Conservation (phyloP, 2,888 invertebrate genomes). For the Nasonovia ribisnigri region DNA sequence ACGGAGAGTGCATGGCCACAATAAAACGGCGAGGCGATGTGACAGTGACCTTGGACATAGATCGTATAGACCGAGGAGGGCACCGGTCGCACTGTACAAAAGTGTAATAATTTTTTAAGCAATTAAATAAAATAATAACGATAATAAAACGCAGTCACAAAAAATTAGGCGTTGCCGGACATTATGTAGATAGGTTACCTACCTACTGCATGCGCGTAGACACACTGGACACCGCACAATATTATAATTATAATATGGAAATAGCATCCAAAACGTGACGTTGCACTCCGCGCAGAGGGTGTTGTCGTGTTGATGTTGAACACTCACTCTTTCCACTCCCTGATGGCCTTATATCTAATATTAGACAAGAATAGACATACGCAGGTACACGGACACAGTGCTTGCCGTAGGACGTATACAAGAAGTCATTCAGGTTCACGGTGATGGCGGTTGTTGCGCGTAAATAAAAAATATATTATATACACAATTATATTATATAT, state of each 20-base stretch:
- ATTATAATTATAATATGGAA: background rate
- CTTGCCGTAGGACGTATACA: too few species aligned
- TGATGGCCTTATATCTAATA: too few species aligned
- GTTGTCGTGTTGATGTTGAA: too few species aligned
- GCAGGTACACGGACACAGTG: too few species aligned
- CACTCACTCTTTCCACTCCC: too few species aligned
- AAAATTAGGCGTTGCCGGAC: constrained; percentile 34
- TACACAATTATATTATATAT: too few species aligned
- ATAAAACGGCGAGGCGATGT: background rate
- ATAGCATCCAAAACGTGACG: background rate
- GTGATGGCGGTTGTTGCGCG: too few species aligned
- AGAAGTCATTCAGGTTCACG: too few species aligned
- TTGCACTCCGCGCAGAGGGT: background rate
- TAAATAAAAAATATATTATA: too few species aligned
- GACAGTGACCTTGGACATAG: background rate
- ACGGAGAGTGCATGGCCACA: background rate
- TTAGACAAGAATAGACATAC: too few species aligned
- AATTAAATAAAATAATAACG: background rate
- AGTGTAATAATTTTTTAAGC: background rate
- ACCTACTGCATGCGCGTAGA: background rate
- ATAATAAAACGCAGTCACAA: background rate
- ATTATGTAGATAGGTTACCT: background rate
- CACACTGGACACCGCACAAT: background rate
- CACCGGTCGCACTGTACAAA: background rate
- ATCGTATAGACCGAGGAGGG: background rate